These are phyloP conservation scores for Cephus nigrinus DNA, from an alignment of 2,888 invertebrate genomes.

Conservation along the genomic window DNA sequence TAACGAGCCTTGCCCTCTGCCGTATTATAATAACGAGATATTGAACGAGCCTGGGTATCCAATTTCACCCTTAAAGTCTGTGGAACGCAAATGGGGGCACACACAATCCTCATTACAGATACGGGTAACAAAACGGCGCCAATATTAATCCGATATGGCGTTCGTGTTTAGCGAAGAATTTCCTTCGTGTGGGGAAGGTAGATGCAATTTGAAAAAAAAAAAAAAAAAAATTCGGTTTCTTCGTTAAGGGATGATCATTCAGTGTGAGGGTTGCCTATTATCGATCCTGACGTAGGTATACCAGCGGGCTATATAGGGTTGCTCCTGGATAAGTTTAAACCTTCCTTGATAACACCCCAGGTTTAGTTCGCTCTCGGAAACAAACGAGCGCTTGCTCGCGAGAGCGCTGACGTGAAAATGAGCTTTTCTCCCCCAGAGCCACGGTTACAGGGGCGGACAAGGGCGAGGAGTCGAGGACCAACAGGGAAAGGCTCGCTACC, in stretches of 20 bases:
- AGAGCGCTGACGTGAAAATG: slow-evolving; percentile 46
- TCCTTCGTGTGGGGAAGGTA: neutral
- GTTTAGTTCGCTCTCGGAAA: slow-evolving; percentile 27
- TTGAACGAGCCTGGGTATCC: slow-evolving; percentile 54
- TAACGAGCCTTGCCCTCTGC: slow-evolving; percentile 55
- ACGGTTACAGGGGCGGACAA: slow-evolving; percentile 16
- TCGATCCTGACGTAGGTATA: slow-evolving; percentile 3
- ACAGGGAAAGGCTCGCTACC: slow-evolving; percentile 47
- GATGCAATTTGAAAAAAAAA: neutral
- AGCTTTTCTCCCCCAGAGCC: slow-evolving; percentile 34
- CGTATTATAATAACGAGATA: slow-evolving; percentile 62
- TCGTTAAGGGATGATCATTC: neutral
- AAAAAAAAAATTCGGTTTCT: neutral
- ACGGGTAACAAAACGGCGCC: neutral
- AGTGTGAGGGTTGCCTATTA: slow-evolving; percentile 4
- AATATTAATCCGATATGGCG: neutral
- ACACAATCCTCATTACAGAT: slow-evolving; percentile 61
- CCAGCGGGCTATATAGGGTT: neutral
- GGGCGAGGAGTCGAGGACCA: slow-evolving; percentile 27
- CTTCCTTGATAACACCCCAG: neutral
- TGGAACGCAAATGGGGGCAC: slow-evolving; percentile 38
- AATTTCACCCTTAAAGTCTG: slow-evolving; percentile 59
- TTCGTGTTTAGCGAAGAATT: neutral
- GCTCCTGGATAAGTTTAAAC: neutral
- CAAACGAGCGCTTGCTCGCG: slow-evolving; percentile 36